Percentiles rank a stretch among this genome's conserved stretches.
phyloP scores from a whole-genome alignment of 53 echinoderm and acorn worm species.

The Paelopatides confundens region DNA sequence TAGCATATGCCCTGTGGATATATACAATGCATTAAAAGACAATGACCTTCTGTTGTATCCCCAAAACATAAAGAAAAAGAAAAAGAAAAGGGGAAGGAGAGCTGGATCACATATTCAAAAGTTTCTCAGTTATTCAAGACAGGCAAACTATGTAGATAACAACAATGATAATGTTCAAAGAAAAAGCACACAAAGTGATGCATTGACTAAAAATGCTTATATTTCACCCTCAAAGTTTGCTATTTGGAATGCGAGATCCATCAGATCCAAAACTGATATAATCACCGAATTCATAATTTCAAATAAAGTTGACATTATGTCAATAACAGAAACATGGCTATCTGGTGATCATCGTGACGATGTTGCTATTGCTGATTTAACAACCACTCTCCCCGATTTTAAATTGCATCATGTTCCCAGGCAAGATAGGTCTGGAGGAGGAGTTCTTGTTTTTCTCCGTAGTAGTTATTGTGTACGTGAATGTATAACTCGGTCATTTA shows the following conservation, averaged over 20 bases:
- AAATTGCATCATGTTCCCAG: conserved; percentile 34
- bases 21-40: too few species aligned
- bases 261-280: conserved; percentile 38
- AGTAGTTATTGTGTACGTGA: neutral
- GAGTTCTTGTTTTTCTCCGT: conserved; percentile 40
- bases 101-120: too few species aligned
- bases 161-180: too few species aligned
- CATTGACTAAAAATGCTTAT: too few species aligned
- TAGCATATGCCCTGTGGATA: too few species aligned
- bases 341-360: conserved; percentile 66
- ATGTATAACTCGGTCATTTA: neutral
- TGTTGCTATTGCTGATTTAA: conserved; percentile 46
- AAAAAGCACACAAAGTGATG: too few species aligned
- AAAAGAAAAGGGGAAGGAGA: too few species aligned
- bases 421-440: neutral
- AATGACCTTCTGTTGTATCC: too few species aligned
- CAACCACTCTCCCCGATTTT: conserved; percentile 45
- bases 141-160: too few species aligned
- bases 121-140: too few species aligned
- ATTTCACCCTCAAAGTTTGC: conserved; percentile 58
- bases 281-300: conserved; percentile 54
- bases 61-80: too few species aligned
- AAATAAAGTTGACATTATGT: conserved; percentile 59
- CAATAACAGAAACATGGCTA: conserved; percentile 64
- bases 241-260: conserved; percentile 62